A percentile compares a stretch with the other conserved stretches of the same genome.
Evolutionary conservation across 2,888 invertebrate species (phyloP).

Genomic region (Pollenia griseotomentosa): DNA sequence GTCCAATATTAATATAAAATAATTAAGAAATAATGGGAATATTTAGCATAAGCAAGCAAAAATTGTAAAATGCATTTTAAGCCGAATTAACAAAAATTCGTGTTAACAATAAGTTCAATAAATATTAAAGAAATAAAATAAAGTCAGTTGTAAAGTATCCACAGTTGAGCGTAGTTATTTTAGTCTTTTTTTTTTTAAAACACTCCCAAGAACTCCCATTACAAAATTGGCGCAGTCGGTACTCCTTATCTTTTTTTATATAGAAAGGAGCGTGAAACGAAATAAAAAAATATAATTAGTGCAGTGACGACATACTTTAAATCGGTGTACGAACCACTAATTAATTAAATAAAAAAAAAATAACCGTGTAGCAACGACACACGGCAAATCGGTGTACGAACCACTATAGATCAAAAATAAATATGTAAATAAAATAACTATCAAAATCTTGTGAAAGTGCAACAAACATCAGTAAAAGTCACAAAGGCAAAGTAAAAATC

Average conservation of each 20-base stretch:
- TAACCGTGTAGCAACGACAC: neutral
- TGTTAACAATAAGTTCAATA: neutral
- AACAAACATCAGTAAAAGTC: slow-evolving; percentile 1
- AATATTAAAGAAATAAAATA: neutral
- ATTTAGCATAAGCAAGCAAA: no score
- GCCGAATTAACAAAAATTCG: neutral
- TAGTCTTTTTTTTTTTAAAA: neutral
- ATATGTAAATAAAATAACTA: neutral
- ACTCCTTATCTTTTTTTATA: neutral
- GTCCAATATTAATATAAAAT: no score
- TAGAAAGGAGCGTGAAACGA: slow-evolving; percentile 10
- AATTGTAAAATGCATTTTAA: no score
- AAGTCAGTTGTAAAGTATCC: no score
- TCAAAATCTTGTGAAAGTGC: slow-evolving; percentile 15
- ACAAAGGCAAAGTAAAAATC: neutral
- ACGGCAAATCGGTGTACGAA: slow-evolving; percentile 10
- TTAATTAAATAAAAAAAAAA: neutral
- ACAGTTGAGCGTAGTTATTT: no score
- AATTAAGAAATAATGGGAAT: no score
- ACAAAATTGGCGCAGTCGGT: slow-evolving; percentile 1
- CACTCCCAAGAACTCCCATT: slow-evolving; percentile 10
- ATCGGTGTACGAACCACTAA: slow-evolving; percentile 7
- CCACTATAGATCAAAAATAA: neutral
- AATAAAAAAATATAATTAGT: slow-evolving; percentile 6
- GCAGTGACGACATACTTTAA: slow-evolving; percentile 8